Percentiles rank a stretch among this genome's conserved stretches.
These are phyloP conservation scores for Siderastrea radians DNA, from an alignment of 92 coral and sea anemone species.

Conservation along the genomic window DNA sequence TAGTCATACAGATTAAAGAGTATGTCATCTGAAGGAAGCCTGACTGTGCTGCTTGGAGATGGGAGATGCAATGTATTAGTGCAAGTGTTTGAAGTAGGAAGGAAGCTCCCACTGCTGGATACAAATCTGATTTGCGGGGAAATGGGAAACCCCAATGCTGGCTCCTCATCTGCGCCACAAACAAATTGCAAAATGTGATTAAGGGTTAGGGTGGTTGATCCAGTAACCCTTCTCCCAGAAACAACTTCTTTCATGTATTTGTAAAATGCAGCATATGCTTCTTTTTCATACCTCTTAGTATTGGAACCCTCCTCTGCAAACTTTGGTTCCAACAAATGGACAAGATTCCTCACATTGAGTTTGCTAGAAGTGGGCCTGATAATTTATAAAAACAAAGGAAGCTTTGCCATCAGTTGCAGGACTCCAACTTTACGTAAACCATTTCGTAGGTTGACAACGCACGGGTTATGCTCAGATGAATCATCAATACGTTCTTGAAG, in stretches of 20 bases:
- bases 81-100: constrained; percentile 60
- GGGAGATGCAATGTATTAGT: constrained; percentile 26
- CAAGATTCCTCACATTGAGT: constrained; percentile 35
- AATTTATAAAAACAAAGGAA: constrained; percentile 46
- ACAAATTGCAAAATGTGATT: constrained; percentile 59
- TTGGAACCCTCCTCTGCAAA: constrained; percentile 63
- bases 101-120: not conserved
- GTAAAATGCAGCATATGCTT: constrained; percentile 44
- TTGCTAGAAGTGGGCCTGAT: constrained; percentile 43
- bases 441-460: constrained; percentile 43
- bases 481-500: constrained; percentile 50
- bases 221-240: constrained; percentile 51
- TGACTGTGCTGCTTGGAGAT: constrained; percentile 10
- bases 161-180: constrained; percentile 61
- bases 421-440: constrained; percentile 55
- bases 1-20: constrained; percentile 61
- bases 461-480: constrained; percentile 43
- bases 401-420: constrained; percentile 49
- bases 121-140: constrained; percentile 42
- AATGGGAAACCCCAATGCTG: constrained; percentile 39
- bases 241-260: constrained; percentile 47
- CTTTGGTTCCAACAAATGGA: constrained; percentile 34
- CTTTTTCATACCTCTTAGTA: constrained; percentile 37
- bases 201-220: constrained; percentile 48
- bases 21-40: constrained; percentile 41